Evolutionary conservation across 1,140 invertebrate genomes (phyloP).

Genomic region (Lepidurus apus): DNA sequence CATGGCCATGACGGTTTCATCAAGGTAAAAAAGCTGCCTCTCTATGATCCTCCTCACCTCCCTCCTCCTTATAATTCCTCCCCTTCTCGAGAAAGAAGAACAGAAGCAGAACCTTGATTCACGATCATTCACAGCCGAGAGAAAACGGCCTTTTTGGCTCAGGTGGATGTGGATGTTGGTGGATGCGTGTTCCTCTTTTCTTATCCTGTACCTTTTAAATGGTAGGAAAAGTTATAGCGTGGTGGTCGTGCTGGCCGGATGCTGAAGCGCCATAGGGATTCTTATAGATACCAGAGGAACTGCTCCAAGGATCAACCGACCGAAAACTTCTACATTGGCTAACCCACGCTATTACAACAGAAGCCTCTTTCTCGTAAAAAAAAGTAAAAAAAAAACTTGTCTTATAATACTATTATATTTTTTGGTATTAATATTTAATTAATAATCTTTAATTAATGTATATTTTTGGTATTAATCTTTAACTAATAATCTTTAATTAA

Average conservation of each 20-base stretch:
- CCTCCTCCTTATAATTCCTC: background rate
- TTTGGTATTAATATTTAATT: too few species aligned
- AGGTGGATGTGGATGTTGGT: background rate
- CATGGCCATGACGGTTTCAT: constrained; percentile 18
- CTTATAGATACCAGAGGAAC: background rate
- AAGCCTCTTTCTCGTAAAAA: too few species aligned
- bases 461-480: too few species aligned
- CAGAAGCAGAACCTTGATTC: constrained; percentile 11
- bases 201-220: too few species aligned
- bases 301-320: background rate
- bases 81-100: background rate
- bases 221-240: background rate
- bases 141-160: background rate
- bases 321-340: background rate
- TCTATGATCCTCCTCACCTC: background rate
- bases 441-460: too few species aligned
- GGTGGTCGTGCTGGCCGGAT: background rate
- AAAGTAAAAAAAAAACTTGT: too few species aligned
- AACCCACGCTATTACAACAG: background rate
- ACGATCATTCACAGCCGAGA: background rate
- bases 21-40: background rate
- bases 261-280: constrained; percentile 2
- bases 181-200: background rate
- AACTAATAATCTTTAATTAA: too few species aligned
- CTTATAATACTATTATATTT: too few species aligned